Evolutionary conservation across 92 coral and sea anemone genomes (phyloP).

Genomic region (Isaurus tuberculatus): DNA sequence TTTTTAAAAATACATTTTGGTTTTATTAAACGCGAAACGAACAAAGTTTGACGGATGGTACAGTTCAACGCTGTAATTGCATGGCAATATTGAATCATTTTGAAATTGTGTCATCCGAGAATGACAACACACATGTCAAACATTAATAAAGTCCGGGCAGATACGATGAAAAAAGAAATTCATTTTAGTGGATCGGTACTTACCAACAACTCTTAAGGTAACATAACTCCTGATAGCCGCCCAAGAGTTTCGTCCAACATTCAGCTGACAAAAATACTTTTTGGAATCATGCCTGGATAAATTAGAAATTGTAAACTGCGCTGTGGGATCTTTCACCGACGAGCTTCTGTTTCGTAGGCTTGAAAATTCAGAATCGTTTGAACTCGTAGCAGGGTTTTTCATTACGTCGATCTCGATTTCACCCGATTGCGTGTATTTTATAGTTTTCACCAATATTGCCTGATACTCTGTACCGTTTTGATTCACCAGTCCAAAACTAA

Average conservation of each 20-base stretch:
- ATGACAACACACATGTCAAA: slow-evolving; percentile 3
- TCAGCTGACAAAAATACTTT: slow-evolving; percentile 26
- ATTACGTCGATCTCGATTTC: neutral
- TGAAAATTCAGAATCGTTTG: slow-evolving; percentile 26
- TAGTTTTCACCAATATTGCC: slow-evolving; percentile 32
- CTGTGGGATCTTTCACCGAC: slow-evolving; percentile 5
- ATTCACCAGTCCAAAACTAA: slow-evolving; percentile 30
- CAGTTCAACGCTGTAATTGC: neutral
- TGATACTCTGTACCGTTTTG: slow-evolving; percentile 13
- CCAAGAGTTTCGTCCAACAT: neutral
- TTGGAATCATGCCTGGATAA: slow-evolving; percentile 5
- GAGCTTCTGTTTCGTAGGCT: slow-evolving; percentile 34
- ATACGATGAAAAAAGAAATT: neutral
- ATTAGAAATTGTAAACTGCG: slow-evolving; percentile 27
- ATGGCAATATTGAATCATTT: slow-evolving; percentile 3
- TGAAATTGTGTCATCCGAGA: neutral
- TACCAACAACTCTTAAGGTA: slow-evolving; percentile 32
- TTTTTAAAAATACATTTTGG: neutral
- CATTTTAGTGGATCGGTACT: neutral
- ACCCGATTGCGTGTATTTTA: slow-evolving; percentile 3
- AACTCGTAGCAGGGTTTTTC: slow-evolving; percentile 23
- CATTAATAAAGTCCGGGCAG: neutral
- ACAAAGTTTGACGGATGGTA: neutral
- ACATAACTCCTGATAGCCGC: neutral
- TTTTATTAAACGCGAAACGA: neutral